phyloP scores from a whole-genome alignment of 2,888 invertebrate species.

The Hydrotaea diabolus region DNA sequence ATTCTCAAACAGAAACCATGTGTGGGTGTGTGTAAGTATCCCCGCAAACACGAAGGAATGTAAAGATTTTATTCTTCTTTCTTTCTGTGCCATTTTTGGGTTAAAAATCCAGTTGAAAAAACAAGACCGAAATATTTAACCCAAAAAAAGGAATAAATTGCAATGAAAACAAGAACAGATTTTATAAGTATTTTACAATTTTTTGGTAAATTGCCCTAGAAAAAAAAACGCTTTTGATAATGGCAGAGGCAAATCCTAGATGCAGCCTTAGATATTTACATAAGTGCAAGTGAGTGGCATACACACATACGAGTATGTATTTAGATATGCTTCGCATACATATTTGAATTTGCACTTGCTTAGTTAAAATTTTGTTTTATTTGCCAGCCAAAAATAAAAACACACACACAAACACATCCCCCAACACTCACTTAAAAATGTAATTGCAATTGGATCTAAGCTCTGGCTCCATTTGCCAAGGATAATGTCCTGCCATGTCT shows the following conservation, averaged over 20 bases:
- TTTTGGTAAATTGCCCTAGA: neutral
- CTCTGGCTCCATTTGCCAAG: neutral
- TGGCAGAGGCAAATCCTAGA: neutral
- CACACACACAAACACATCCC: too few species aligned
- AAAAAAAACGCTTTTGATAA: too few species aligned
- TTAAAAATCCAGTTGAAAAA: slow-evolving; percentile 25
- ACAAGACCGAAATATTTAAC: slow-evolving; percentile 1
- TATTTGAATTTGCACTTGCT: neutral
- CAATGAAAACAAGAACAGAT: slow-evolving; percentile 21
- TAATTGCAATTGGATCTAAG: neutral
- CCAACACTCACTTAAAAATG: slow-evolving; percentile 9
- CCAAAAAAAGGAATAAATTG: slow-evolving; percentile 18
- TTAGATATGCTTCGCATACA: neutral
- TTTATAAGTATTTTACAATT: neutral
- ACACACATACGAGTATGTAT: neutral
- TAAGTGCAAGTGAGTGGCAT: too few species aligned
- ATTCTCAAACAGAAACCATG: neutral
- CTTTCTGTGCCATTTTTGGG: neutral
- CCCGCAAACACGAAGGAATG: neutral
- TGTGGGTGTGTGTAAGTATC: too few species aligned
- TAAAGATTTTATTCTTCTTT: neutral
- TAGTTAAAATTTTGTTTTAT: neutral
- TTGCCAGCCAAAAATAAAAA: neutral
- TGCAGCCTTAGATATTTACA: neutral
- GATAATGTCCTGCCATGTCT: neutral